phyloP scores from a whole-genome alignment of 2,797 vertebrate species.

The Tympanoctomys barrerae region DNA sequence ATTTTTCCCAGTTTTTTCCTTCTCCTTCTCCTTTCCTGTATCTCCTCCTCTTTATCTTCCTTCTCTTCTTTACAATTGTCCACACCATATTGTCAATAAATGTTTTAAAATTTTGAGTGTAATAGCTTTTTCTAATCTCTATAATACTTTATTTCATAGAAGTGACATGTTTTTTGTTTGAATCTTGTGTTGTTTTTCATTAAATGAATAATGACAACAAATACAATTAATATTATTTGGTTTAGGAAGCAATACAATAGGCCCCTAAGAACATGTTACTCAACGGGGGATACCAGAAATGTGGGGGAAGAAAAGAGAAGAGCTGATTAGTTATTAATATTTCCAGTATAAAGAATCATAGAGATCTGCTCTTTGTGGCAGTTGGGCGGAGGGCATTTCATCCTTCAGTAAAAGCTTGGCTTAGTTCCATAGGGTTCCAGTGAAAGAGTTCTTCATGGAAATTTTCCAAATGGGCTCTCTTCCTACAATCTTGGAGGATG shows the following conservation, averaged over 20 bases:
- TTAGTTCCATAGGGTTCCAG: neutral
- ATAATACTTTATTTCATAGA: slow-evolving; percentile 18
- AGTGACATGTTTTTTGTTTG: neutral
- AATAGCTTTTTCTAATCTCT: neutral
- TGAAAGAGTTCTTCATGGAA: neutral
- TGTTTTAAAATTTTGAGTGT: neutral
- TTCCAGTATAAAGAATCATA: neutral
- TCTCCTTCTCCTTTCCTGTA: neutral
- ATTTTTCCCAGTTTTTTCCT: neutral
- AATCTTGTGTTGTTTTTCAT: neutral
- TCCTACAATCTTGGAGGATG: neutral
- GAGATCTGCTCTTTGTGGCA: neutral
- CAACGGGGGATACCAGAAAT: neutral
- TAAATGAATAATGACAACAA: neutral
- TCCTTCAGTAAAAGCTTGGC: neutral
- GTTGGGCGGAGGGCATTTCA: neutral
- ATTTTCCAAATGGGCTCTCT: neutral
- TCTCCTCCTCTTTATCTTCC: neutral
- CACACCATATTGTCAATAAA: neutral
- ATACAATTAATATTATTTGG: neutral
- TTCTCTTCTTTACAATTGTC: neutral
- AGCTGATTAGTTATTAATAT: neutral
- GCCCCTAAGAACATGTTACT: neutral
- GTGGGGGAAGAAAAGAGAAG: neutral
- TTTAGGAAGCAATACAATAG: neutral